Evolutionary conservation across 1,140 invertebrate genomes (phyloP), one percentile per base, ranked within the genome.

Genomic region (Heterodera schachtii): DNA sequence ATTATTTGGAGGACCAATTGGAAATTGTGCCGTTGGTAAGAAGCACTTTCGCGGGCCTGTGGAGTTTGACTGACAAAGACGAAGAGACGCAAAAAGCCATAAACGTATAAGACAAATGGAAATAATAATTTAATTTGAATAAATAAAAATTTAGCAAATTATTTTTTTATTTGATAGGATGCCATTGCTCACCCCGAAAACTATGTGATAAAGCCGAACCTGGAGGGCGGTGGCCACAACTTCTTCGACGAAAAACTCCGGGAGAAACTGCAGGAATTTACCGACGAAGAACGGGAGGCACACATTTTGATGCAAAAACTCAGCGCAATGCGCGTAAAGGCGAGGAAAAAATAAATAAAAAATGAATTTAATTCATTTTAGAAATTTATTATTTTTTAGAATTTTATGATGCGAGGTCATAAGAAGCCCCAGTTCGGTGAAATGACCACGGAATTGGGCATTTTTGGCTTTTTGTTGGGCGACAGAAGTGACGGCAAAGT

Each of bases 21-120:
- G 16, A 4, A 5, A 13, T n/a, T 66, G 92, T 92, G 2, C 83
- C 87, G 9, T 90, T 91, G 57, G 13, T 64, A 19, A 11, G 57
- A 4, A 64, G 57, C 16, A 64, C 57, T 64, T 64, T 64, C 19
- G 57, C 57, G 5, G 57, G 57, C 0, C 57, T 64, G 16, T 64
- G 57, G 57, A 64, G 57, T 19, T 64, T 64, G 16, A 64, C 13
- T 19, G 57, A 19, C 5, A 19, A n/a, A 19, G 57, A 64, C 16
- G 57, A 64, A 19, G 16, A 19, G 0, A n/a, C 2, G 13, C 57
- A 64, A 64, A n/a, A 13, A 64, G 57, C 57, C 19, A 64, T 64
- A 5, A 19, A 64, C 2, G 57, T 64, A 64, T 19, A 19, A 8
- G 2, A 52, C 6, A 52, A 8, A 8, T 52, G 49, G 47, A 19